Evolutionary conservation across 2,113 vertebrate genomes (phyloP).

Genomic region (Sapayoa aenigma): DNA sequence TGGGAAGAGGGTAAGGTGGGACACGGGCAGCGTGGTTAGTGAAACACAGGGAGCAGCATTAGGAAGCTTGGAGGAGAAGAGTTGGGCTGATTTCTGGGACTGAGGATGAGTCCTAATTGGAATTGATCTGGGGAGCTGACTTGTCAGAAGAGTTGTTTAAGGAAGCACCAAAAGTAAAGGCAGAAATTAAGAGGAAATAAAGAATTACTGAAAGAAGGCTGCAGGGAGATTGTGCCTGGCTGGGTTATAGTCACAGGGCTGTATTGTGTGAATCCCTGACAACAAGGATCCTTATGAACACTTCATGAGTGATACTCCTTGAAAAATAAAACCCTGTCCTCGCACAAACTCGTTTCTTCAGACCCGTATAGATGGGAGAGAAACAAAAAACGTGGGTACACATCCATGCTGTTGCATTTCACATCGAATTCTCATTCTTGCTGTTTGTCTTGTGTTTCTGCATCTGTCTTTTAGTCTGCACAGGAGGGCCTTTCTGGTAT

Average conservation of each 20-base stretch:
- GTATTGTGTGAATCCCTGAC: not conserved
- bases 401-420: not conserved
- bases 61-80: not conserved
- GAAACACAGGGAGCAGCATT: not conserved
- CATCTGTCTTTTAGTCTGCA: not conserved
- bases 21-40: not conserved
- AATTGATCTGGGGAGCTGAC: not conserved
- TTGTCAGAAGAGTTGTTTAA: not conserved
- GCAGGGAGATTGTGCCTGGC: not conserved
- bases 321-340: not conserved
- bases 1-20: constrained; percentile 19
- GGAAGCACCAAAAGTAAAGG: not conserved
- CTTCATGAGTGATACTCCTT: not conserved
- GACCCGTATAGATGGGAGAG: not conserved
- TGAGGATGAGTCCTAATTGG: not conserved
- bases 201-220: not conserved
- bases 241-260: not conserved
- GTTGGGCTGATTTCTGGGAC: not conserved
- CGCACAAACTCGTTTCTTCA: not conserved
- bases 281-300: not conserved
- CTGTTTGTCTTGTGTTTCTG: not conserved
- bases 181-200: not conserved
- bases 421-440: not conserved
- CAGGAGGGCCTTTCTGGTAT: not conserved
- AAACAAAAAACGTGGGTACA: rapidly evolving